Base-by-base conservation (phyloP, 2,113 vertebrate genomes). In the Aphelocoma coerulescens region DNA sequence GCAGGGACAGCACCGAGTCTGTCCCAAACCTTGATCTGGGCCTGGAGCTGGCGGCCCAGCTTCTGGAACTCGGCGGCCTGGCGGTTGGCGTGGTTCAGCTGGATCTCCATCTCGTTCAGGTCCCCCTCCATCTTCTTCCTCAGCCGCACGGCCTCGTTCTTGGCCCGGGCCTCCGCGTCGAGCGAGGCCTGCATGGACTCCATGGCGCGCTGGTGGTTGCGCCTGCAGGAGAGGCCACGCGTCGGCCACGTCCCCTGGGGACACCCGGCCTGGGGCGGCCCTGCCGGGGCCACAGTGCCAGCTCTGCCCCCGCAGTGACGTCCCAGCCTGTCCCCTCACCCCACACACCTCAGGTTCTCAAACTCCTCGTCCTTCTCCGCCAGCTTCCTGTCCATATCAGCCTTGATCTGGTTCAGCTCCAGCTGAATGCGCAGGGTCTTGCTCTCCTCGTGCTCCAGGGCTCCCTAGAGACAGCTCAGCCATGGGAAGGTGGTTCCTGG, bases 41-140 rank as follows among this genome's bases (percentile, higher is more conserved):
- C 95, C 96, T 99, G 99, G 54, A 99, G 97, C 95, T 98, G 98
- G 55, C 98, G 98, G 19, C 97, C 96, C 79, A 98, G 97, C 35
- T 98, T 98, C 98, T 99, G 99, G 37, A 98, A 98, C 95, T 99
- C 99, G 0, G 95, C 89, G 0, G 99, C 98, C 97, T 99, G 98
- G 87, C 99, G 98, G 95, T 98, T 98, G 88, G 99, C 98, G 0
- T 99, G 99, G 96, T 95, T 99, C 84, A 99, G 97, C 98, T 99
- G 99, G 91, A 99, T 98, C 97, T 99, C 99, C 98, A 99, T 99
- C 90, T 99, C 99, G 0, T 99, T 99, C 95, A 99, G 96, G 96
- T 99, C 99, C 0, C 98, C 98, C 74, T 99, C 99, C 99, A 99
- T 99, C 97, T 99, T 99, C 98, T 99, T 99, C 96, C 98, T 98